Conservation (phyloP, 2,888 invertebrate species). For the Cyclophora albipunctata region DNA sequence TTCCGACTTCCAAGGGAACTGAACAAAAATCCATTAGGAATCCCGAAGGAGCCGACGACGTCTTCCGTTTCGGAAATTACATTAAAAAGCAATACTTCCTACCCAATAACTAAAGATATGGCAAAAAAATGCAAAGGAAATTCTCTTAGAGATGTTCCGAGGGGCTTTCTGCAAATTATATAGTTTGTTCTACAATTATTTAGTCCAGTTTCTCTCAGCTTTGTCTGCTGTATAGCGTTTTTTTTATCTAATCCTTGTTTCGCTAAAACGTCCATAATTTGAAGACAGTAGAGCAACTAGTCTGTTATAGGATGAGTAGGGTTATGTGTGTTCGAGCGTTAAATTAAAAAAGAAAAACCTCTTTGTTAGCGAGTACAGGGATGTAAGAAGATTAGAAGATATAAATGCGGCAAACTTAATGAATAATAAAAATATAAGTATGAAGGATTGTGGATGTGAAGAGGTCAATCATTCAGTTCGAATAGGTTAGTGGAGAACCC, state of each 20-base stretch:
- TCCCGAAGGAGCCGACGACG: constrained; percentile 46
- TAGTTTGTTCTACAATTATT: constrained; percentile 1
- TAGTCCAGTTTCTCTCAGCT: background rate
- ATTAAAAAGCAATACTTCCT: constrained; percentile 68
- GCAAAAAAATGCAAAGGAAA: constrained; percentile 34
- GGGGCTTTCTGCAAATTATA: constrained; percentile 4
- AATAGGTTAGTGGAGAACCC: too few relatives aligned
- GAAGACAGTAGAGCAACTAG: too few relatives aligned
- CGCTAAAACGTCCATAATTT: too few relatives aligned
- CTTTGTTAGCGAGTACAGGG: constrained; percentile 26
- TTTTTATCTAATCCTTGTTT: background rate
- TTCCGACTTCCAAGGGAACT: constrained; percentile 36
- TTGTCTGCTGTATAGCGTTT: background rate
- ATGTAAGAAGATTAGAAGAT: constrained; percentile 11
- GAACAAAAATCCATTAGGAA: constrained; percentile 63
- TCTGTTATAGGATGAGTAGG: constrained; percentile 11
- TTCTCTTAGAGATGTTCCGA: constrained; percentile 21
- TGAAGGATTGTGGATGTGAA: too few relatives aligned
- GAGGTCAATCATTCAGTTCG: too few relatives aligned
- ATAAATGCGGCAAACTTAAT: background rate
- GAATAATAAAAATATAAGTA: too few relatives aligned
- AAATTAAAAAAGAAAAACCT: constrained; percentile 51
- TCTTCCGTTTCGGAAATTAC: constrained; percentile 69
- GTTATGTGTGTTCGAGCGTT: constrained; percentile 39
- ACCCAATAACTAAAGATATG: constrained; percentile 48